phyloP scores from a whole-genome alignment of 2,888 invertebrate genomes.

The Eupithecia exiguata region DNA sequence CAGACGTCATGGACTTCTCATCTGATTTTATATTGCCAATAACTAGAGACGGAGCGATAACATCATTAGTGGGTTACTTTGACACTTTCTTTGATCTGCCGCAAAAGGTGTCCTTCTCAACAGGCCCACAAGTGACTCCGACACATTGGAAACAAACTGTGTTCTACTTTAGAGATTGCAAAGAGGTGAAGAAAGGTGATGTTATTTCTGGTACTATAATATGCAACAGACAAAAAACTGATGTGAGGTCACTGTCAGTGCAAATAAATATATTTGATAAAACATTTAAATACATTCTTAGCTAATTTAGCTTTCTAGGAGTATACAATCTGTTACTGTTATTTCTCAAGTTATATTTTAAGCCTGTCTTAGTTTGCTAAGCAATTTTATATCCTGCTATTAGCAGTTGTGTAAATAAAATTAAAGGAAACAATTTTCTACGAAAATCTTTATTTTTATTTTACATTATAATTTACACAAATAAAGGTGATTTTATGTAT shows the following conservation, averaged over 20 bases:
- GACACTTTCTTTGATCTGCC: constrained; percentile 92
- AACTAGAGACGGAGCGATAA: constrained; percentile 86
- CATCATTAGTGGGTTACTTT: constrained; percentile 95
- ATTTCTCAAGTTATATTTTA: background rate
- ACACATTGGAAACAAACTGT: constrained; percentile 99
- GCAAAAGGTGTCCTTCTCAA: constrained; percentile 87
- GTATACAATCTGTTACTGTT: constrained; percentile 9
- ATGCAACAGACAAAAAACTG: constrained; percentile 88
- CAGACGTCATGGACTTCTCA: constrained; percentile 88
- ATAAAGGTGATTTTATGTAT: constrained; percentile 65
- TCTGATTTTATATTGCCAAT: constrained; percentile 87
- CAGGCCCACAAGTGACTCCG: constrained; percentile 88
- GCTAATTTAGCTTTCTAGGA: constrained; percentile 65
- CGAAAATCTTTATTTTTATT: constrained; percentile 80
- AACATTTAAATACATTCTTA: constrained; percentile 85
- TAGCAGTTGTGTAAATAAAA: constrained; percentile 31
- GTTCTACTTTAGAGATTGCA: constrained; percentile 90
- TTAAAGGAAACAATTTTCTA: constrained; percentile 68
- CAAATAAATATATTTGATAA: constrained; percentile 86
- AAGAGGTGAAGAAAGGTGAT: constrained; percentile 87
- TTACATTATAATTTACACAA: constrained; percentile 75
- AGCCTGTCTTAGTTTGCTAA: constrained; percentile 34
- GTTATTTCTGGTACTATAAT: constrained; percentile 86
- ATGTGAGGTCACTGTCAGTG: constrained; percentile 89
- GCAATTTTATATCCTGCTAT: constrained; percentile 34